Evolutionary conservation across 2,888 invertebrate species (phyloP).

Genomic region (Drosophila mimetica): DNA sequence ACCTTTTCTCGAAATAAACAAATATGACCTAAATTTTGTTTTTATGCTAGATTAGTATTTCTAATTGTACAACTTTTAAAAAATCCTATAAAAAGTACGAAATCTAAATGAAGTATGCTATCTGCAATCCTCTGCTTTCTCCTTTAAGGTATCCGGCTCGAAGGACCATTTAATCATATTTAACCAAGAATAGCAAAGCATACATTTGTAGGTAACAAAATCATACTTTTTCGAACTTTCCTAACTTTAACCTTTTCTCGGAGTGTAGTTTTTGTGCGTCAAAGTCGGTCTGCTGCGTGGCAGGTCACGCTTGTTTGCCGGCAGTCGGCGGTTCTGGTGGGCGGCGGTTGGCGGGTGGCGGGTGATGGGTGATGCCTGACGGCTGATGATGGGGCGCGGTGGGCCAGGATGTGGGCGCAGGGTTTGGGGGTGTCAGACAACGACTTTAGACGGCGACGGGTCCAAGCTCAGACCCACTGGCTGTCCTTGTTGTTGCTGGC

Average conservation of each 20-base stretch:
- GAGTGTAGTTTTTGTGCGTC: conserved; percentile 48
- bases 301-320: conserved; percentile 64
- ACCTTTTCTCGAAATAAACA: too few species aligned
- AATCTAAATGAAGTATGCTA: too few species aligned
- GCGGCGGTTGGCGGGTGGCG: conserved; percentile 3
- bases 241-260: background rate
- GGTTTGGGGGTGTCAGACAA: conserved; percentile 39
- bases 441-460: conserved; percentile 46
- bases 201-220: background rate
- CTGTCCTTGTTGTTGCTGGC: conserved; percentile 8
- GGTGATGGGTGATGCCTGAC: conserved; percentile 18
- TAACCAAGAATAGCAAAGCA: too few species aligned
- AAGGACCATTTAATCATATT: background rate
- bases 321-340: conserved; percentile 10
- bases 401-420: conserved; percentile 20
- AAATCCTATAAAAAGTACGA: too few species aligned
- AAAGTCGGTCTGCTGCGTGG: conserved; percentile 50
- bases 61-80: too few species aligned
- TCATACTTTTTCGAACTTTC: too few species aligned
- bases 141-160: background rate
- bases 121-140: background rate
- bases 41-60: too few species aligned
- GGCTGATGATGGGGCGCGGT: conserved; percentile 19
- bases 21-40: too few species aligned
- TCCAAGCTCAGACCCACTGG: conserved; percentile 29